These are phyloP conservation scores for Sebastes fasciatus DNA, from an alignment of 2,113 vertebrate genomes.

Conservation along the genomic window DNA sequence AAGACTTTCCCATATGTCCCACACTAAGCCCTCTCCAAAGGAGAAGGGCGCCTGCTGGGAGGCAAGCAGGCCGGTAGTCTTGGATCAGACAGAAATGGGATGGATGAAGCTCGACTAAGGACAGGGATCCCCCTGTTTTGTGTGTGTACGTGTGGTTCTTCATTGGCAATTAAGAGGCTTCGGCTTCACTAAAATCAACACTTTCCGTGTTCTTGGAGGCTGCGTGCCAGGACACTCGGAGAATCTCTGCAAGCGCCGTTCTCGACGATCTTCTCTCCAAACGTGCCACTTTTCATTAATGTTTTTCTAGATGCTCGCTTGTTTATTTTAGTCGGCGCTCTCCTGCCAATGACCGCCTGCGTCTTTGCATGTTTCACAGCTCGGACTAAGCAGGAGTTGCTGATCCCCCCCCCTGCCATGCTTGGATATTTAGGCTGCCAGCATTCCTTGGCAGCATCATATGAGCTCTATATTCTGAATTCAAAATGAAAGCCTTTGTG, in stretches of 20 bases:
- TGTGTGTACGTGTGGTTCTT: conserved; percentile 26
- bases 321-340: conserved; percentile 13
- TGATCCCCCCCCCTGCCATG: background rate
- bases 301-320: background rate
- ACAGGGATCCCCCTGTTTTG: conserved; percentile 54
- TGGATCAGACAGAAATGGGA: conserved; percentile 56
- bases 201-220: conserved; percentile 38
- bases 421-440: conserved; percentile 23
- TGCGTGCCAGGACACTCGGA: conserved; percentile 29
- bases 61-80: conserved; percentile 40
- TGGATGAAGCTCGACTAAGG: conserved; percentile 27
- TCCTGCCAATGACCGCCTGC: conserved; percentile 17
- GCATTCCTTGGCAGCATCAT: conserved; percentile 25
- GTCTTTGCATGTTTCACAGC: conserved; percentile 49
- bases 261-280: background rate
- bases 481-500: conserved; percentile 1
- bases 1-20: conserved; percentile 73
- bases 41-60: conserved; percentile 65
- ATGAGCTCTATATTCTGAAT: background rate
- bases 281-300: background rate
- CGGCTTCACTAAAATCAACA: conserved; percentile 56
- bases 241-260: conserved; percentile 20
- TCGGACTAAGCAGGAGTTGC: conserved; percentile 24
- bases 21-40: conserved; percentile 63
- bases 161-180: conserved; percentile 67